These are phyloP conservation scores for Lepidotrigona ventralis DNA, from an alignment of 1,140 invertebrate genomes.

Conservation along the genomic window DNA sequence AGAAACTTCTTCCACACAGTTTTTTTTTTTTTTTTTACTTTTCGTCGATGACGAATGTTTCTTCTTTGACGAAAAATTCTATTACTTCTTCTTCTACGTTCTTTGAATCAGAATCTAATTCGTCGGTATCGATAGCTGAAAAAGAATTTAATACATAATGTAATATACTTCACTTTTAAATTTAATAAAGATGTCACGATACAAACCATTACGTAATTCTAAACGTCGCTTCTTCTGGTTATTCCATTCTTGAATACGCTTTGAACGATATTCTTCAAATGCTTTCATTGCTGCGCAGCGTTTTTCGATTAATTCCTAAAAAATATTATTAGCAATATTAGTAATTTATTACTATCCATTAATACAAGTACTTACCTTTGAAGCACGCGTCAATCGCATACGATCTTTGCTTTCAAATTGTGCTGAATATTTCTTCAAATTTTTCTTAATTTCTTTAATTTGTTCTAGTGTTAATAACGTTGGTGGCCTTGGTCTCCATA, in stretches of 20 bases:
- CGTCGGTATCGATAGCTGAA: slow-evolving; percentile 95
- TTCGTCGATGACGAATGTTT: slow-evolving; percentile 88
- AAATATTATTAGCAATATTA: slow-evolving; percentile 37
- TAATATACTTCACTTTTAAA: slow-evolving; percentile 12
- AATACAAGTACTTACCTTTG: slow-evolving; percentile 88
- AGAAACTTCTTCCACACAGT: slow-evolving; percentile 43
- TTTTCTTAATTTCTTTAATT: slow-evolving; percentile 98
- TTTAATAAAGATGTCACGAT: slow-evolving; percentile 21
- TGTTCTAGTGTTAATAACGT: slow-evolving; percentile 90
- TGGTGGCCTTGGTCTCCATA: slow-evolving; percentile 97
- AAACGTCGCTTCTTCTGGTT: slow-evolving; percentile 89
- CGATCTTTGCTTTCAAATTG: slow-evolving; percentile 98
- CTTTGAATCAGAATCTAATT: slow-evolving; percentile 89
- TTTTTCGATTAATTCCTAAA: slow-evolving; percentile 95
- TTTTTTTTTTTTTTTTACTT: slow-evolving; percentile 67
- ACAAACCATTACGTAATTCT: slow-evolving; percentile 92
- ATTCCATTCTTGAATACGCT: slow-evolving; percentile 87
- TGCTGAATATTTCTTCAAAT: slow-evolving; percentile 97
- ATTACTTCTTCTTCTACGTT: slow-evolving; percentile 97
- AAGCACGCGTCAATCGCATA: slow-evolving; percentile 94
- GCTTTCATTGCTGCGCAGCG: slow-evolving; percentile 93
- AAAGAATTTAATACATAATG: slow-evolving; percentile 61
- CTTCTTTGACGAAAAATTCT: slow-evolving; percentile 99
- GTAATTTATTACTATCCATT: not conserved
- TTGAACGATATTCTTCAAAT: slow-evolving; percentile 90